Base-by-base conservation (phyloP, 2,888 invertebrate genomes). In the Crossocerus cetratus region DNA sequence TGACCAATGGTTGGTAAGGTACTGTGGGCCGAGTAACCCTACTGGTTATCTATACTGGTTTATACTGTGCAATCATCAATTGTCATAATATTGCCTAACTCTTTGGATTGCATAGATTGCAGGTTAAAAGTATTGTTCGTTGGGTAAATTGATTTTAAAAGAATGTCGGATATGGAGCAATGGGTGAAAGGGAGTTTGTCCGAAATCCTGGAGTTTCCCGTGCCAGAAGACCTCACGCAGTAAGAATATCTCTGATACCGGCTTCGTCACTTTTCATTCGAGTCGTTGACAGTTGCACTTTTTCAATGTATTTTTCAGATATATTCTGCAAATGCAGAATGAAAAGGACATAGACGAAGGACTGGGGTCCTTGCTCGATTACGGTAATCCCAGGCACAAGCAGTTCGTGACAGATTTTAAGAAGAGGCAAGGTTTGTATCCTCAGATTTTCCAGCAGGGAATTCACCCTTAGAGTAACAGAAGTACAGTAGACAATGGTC, bases 261-360 rank as follows among this genome's bases (percentile, higher is more conserved):
- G 54, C n/a, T 55, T 54, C 16, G 16, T 18, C 44, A 23, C 11
- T 5, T 49, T 56, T 44, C 32, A 65, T 49, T 42, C n/a, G n/a
- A n/a, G n/a, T n/a, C n/a, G n/a, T n/a, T 54, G 45, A 21, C 32
- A 32, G 32, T 32, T 32, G 53, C 21, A 57, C 20, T 55, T 32
- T 21, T 53, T 23, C 44, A 20, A 1, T 5, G n/a, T 21, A 22
- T 23, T 44, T 73, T 77, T 58, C 88, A 97, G 97, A 44, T 95
- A 94, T 82, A 93, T 97, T 44, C 86, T 93, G 71, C 92, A 93
- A 16, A 95, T 97, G 81, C 93, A 94, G 83, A 93, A 93, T 84
- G 93, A 93, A 66, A 91, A 92, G 70, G 96, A 96, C 84, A 91
- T 96, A 59, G 94, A 95, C 81, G 95, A 96, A 71, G 96, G 96